Evolutionary conservation across 2,888 invertebrate species (phyloP).

Genomic region (Volucella zonaria): DNA sequence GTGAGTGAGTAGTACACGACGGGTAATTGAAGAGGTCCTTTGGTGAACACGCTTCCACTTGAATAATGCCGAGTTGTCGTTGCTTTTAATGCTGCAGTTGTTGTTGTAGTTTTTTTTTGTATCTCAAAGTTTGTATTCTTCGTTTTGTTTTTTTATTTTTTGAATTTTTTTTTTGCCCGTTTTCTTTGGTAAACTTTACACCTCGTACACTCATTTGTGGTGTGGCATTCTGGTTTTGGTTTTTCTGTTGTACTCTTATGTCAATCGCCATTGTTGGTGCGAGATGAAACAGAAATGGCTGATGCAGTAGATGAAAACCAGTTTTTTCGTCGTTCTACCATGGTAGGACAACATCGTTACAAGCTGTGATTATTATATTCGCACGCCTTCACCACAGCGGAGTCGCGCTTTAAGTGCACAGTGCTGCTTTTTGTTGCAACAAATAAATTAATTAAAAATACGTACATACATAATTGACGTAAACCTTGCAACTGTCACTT

Average conservation of each 20-base stretch:
- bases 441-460: slow-evolving; percentile 26
- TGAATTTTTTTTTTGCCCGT: slow-evolving; percentile 4
- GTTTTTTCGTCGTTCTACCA: slow-evolving; percentile 12
- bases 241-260: slow-evolving; percentile 31
- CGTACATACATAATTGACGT: slow-evolving; percentile 26
- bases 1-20: slow-evolving; percentile 52
- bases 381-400: slow-evolving; percentile 21
- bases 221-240: too few relatives aligned
- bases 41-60: slow-evolving; percentile 63
- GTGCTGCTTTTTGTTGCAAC: background rate
- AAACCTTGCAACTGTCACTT: slow-evolving; percentile 24
- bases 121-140: slow-evolving; percentile 38
- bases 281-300: slow-evolving; percentile 63
- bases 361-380: slow-evolving; percentile 24
- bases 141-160: slow-evolving; percentile 18
- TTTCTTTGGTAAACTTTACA: slow-evolving; percentile 53
- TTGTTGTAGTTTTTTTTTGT: slow-evolving; percentile 20
- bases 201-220: slow-evolving; percentile 8
- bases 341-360: slow-evolving; percentile 13
- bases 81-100: slow-evolving; percentile 67
- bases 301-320: slow-evolving; percentile 33
- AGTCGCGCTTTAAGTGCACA: background rate
- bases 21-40: slow-evolving; percentile 71
- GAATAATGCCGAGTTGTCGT: slow-evolving; percentile 45
- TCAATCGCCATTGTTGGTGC: slow-evolving; percentile 58